Evolutionary conservation across 2,113 vertebrate genomes (phyloP).

Genomic region (Cisticola juncidis): DNA sequence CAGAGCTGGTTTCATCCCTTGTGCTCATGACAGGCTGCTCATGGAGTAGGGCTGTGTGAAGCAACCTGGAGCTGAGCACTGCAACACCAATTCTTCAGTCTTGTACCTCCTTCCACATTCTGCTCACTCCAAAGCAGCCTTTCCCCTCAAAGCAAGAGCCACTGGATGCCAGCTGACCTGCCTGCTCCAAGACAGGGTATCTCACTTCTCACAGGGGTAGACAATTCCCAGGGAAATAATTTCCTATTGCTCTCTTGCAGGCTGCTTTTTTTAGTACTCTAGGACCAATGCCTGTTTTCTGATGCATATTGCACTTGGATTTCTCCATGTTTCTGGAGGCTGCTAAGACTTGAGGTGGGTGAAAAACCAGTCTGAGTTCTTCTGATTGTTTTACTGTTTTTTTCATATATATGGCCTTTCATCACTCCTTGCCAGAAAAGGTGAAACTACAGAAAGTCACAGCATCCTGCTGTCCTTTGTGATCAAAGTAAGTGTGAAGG

Average conservation of each 20-base stretch:
- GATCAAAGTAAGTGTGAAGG: not conserved
- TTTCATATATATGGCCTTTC: not conserved
- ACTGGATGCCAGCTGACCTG: not conserved
- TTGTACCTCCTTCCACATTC: not conserved
- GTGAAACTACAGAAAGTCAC: not conserved
- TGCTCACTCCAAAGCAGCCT: not conserved
- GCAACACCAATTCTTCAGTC: not conserved
- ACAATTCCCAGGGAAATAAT: not conserved
- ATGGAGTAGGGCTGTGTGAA: not conserved
- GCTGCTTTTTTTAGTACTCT: not conserved
- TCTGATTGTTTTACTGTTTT: not conserved
- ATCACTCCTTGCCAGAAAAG: not conserved
- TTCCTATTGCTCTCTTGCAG: not conserved
- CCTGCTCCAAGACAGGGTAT: not conserved
- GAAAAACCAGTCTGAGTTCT: not conserved
- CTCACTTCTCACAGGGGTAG: not conserved
- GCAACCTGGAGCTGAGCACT: not conserved
- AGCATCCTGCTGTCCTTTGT: not conserved
- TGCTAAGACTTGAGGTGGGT: not conserved
- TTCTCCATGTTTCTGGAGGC: not conserved
- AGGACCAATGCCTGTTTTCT: not conserved
- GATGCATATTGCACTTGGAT: not conserved
- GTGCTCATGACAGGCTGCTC: not conserved
- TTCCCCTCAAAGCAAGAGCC: not conserved
- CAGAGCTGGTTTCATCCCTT: not conserved